These are phyloP conservation scores for Andricus quercusramuli DNA, from an alignment of 2,888 invertebrate species.

Conservation along the genomic window DNA sequence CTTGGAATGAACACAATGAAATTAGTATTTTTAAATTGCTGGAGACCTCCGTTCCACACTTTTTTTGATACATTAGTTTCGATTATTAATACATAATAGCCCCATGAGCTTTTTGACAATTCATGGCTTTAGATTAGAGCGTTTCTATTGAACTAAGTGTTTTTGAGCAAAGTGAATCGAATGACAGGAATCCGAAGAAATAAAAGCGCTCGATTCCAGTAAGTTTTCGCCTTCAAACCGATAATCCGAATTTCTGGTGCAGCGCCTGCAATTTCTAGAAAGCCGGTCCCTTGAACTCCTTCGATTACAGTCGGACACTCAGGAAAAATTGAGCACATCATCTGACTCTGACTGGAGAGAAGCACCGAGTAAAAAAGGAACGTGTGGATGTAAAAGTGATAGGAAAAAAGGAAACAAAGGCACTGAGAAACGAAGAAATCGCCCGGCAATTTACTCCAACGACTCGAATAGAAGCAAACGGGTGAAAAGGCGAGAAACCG, in stretches of 20 bases:
- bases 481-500: conserved; percentile 31
- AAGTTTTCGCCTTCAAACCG: not conserved
- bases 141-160: not conserved
- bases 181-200: not conserved
- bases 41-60: too few relatives aligned
- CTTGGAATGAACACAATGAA: too few relatives aligned
- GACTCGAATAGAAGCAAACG: conserved; percentile 12
- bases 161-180: not conserved
- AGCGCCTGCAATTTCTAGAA: conserved; percentile 9
- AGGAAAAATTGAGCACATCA: conserved; percentile 35
- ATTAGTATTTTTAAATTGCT: too few relatives aligned
- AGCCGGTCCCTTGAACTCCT: not conserved
- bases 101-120: too few relatives aligned
- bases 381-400: not conserved
- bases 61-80: too few relatives aligned
- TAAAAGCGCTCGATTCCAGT: not conserved
- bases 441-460: conserved; percentile 19
- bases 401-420: conserved; percentile 6
- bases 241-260: conserved; percentile 33
- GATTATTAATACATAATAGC: too few relatives aligned
- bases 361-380: conserved; percentile 8
- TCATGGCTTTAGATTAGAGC: not conserved
- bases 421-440: conserved; percentile 25
- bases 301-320: conserved; percentile 28
- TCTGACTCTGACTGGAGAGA: conserved; percentile 23